Evolutionary conservation across 2,113 vertebrate genomes (phyloP), one percentile per base, ranked within the genome.

Genomic region (Pycnonotus jocosus): DNA sequence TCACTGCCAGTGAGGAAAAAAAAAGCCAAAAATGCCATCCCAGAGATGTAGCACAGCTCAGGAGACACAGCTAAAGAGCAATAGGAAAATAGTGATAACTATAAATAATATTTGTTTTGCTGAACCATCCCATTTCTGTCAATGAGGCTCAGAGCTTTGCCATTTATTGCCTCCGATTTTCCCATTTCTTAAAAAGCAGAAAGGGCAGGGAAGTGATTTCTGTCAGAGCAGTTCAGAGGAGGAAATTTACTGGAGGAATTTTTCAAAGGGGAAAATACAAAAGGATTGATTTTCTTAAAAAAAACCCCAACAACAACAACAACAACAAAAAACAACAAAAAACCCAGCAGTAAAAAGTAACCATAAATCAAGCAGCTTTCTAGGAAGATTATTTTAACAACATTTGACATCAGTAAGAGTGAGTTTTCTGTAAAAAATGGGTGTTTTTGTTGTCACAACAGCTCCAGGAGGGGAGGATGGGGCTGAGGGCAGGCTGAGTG

Each of bases 201-300:
- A 90, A 88, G 79, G 74, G 40, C 82, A 88, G 65, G 22, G 73
- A 77, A 77, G 68, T 25, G 35, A 44, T 73, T 87, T 81, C 73
- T 70, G 81, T 19, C 78, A 40, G 33, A 61, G 69, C 27, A 42
- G 31, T 65, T 81, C 81, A n/a, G 58, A 68, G 56, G 21, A 71
- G 35, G 27, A 68, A 54, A 77, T 51, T 60, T 42, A 31, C 37
- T 10, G 21, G 37, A 51, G 68, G 85, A 68, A n/a, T 81, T 91
- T 91, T 80, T 83, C 57, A 68, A 47, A 72, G 74, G 68, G 10
- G 38, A 65, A 89, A 60, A 54, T 30, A 80, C 23, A 54, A 81
- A 81, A 47, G 44, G 40, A 72, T 50, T 47, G 68, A 22, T 73
- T 85, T 69, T 50, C 35, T 51, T 18, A n/a, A 72, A 48, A 38